Base-by-base conservation (phyloP, 1,140 invertebrate species). In the Sesamia nonagrioides region DNA sequence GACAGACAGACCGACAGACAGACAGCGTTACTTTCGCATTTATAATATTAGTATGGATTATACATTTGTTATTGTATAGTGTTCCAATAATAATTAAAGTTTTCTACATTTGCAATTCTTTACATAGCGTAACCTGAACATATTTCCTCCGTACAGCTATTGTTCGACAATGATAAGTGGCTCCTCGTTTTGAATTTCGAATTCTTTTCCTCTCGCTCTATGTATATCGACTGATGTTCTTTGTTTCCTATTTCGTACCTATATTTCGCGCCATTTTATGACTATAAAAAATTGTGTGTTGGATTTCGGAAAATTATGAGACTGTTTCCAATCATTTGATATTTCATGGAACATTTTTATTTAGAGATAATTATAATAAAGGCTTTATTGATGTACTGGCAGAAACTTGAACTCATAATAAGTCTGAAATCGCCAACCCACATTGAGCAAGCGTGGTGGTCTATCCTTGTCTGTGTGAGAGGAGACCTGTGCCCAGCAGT, bases 91-190 rank as follows among this genome's bases (percentile, higher is more conserved):
- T 6, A 9, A 9, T 40, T 2, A 40, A 3, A 0, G 5, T 40
- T 40, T 40, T 7, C 6, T 6, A 2, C 8, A 40, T 40, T 7
- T 6, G 8, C 42, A 37, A 18, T 1, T 37, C 37, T 42, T 50
- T 27, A n/a, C 63, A 15, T 27, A 68, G 11, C 63, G 63, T 50
- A 45, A 68, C 63, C 42, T 68, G 33, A 68, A 27, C 21, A 68
- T 68, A 21, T 9, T 7, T 18, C 5, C 13, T 27, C 7, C 11
- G 33, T n/a, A 8, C 27, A 18, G 58, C 58, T 13, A 63, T 40
- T 35, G 60, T 33, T 37, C 60, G 33, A 37, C 63, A 21, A 15
- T 21, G 40, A 48, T n/a, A 68, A 68, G 11, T 68, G 15, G 63
- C 35, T 50, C 27, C 63, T 13, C 63, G 42, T 45, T 48, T 68